These are phyloP conservation scores for Ophion ellenae DNA, from an alignment of 2,888 invertebrate species.

Conservation along the genomic window DNA sequence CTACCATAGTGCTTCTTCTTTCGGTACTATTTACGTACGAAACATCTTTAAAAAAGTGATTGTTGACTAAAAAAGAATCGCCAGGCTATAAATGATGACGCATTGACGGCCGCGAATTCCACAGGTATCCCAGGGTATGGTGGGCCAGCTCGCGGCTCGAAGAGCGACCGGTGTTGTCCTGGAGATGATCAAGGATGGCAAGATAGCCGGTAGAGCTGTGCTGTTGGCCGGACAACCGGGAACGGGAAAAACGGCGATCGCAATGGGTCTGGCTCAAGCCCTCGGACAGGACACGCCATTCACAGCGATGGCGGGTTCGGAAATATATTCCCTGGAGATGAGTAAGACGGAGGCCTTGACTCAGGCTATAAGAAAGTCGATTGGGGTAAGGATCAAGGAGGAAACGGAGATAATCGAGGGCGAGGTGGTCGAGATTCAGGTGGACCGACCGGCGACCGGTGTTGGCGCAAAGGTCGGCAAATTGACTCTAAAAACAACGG, in stretches of 20 bases:
- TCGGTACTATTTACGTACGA: background rate
- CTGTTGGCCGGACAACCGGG: slow-evolving; percentile 98
- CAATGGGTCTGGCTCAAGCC: slow-evolving; percentile 97
- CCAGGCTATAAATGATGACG: background rate
- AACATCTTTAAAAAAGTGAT: background rate
- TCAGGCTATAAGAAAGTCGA: slow-evolving; percentile 98
- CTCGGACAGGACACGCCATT: slow-evolving; percentile 98
- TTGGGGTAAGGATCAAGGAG: slow-evolving; percentile 98
- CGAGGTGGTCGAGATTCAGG: slow-evolving; percentile 98
- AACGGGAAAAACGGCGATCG: slow-evolving; percentile 99
- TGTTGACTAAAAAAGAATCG: background rate
- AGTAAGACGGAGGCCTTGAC: slow-evolving; percentile 99
- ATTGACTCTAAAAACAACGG: slow-evolving; percentile 98
- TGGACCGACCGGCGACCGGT: slow-evolving; percentile 97
- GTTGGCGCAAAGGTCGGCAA: slow-evolving; percentile 95
- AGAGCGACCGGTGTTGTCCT: slow-evolving; percentile 97
- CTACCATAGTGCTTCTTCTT: background rate
- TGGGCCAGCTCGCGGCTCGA: slow-evolving; percentile 95
- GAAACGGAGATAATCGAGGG: slow-evolving; percentile 99
- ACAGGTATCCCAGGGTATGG: slow-evolving; percentile 97
- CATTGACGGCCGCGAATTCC: background rate
- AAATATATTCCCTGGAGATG: slow-evolving; percentile 99
- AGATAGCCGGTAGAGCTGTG: slow-evolving; percentile 98
- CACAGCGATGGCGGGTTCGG: slow-evolving; percentile 99
- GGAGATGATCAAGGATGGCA: slow-evolving; percentile 99